A percentile compares a stretch with the other conserved stretches of the same genome.
Conservation (phyloP, 2,113 vertebrate genomes). For the Hyperopisus bebe region DNA sequence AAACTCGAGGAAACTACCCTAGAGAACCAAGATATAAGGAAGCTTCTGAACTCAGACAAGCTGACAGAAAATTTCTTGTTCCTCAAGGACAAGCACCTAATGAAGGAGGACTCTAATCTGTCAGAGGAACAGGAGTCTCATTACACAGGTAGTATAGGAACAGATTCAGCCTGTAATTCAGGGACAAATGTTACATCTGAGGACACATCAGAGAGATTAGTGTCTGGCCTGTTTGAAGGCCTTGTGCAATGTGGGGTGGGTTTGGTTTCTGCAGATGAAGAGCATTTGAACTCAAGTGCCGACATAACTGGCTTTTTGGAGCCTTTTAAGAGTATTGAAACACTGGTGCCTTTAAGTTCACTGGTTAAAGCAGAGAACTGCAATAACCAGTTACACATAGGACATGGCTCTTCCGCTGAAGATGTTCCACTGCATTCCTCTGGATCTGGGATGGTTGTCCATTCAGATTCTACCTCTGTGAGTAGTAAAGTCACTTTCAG, state of each 20-base stretch:
- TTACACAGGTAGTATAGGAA: conserved; percentile 48
- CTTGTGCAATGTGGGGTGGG: conserved; percentile 45
- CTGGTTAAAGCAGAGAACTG: conserved; percentile 43
- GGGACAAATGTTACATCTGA: conserved; percentile 51
- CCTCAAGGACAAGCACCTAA: conserved; percentile 75
- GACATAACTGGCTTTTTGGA: conserved; percentile 34
- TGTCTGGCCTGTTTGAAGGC: conserved; percentile 48
- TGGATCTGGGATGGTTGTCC: conserved; percentile 43
- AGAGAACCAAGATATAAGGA: conserved; percentile 44
- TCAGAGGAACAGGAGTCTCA: conserved; percentile 39
- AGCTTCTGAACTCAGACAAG: conserved; percentile 62
- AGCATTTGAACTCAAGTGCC: conserved; percentile 45
- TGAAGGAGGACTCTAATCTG: conserved; percentile 58
- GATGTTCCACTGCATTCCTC: conserved; percentile 42
- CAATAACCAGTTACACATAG: conserved; percentile 35
- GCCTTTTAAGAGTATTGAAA: conserved; percentile 47
- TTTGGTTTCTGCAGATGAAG: conserved; percentile 41
- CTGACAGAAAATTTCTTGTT: conserved; percentile 80
- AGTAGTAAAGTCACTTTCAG: conserved; percentile 37
- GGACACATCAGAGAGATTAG: conserved; percentile 52
- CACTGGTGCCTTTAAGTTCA: conserved; percentile 59
- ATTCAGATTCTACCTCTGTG: conserved; percentile 52
- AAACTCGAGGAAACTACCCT: conserved; percentile 44
- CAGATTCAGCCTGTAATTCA: conserved; percentile 46
- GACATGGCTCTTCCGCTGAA: conserved; percentile 50